These are phyloP conservation scores for Spisula subtruncata DNA, from an alignment of 2,888 invertebrate species.

Conservation along the genomic window DNA sequence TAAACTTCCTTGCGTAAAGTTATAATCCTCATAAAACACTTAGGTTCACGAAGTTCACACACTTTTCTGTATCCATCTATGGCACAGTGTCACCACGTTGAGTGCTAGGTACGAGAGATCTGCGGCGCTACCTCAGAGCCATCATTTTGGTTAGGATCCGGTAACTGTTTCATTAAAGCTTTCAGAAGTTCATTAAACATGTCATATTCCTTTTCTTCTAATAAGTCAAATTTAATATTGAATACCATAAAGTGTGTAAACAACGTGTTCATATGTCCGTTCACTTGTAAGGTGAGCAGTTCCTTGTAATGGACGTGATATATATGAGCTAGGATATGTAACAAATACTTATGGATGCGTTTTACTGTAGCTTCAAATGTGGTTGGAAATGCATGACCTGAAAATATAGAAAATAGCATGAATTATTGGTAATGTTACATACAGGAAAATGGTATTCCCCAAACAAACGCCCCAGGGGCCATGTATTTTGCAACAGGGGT, in stretches of 20 bases:
- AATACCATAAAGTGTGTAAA: slow-evolving; percentile 97
- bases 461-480: too few species aligned
- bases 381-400: slow-evolving; percentile 96
- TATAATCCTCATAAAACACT: neutral
- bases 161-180: slow-evolving; percentile 82
- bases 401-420: slow-evolving; percentile 72
- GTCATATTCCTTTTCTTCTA: slow-evolving; percentile 98
- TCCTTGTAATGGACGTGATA: slow-evolving; percentile 99
- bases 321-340: slow-evolving; percentile 99
- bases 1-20: neutral
- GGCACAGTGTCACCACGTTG: neutral
- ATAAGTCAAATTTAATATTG: slow-evolving; percentile 95
- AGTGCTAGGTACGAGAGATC: slow-evolving; percentile 71
- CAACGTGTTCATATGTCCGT: slow-evolving; percentile 98
- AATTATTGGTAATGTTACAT: neutral
- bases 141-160: slow-evolving; percentile 82
- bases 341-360: slow-evolving; percentile 98
- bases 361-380: slow-evolving; percentile 98
- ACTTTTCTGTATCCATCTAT: neutral
- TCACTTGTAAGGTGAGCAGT: slow-evolving; percentile 96
- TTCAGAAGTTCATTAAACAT: slow-evolving; percentile 94
- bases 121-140: slow-evolving; percentile 68
- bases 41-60: neutral
- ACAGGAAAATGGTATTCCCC: too few species aligned
- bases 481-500: too few species aligned